Evolutionary conservation across 2,113 vertebrate genomes (phyloP).

Genomic region (Cynopterus brachyotis): DNA sequence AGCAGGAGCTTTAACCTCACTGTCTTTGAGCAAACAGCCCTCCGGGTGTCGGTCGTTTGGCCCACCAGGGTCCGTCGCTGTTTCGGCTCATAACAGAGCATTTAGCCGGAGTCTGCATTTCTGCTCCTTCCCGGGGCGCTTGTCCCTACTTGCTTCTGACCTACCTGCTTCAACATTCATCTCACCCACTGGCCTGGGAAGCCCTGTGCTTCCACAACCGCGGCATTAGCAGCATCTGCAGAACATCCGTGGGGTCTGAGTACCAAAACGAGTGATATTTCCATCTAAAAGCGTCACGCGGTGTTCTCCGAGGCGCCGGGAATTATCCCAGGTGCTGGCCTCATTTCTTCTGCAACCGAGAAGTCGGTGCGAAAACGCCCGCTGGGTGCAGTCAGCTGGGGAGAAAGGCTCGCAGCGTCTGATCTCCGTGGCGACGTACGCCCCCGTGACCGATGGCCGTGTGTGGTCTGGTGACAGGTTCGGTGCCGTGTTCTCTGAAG

Average conservation of each 20-base stretch:
- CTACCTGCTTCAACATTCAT: background rate
- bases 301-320: background rate
- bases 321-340: background rate
- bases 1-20: too few species aligned
- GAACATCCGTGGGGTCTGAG: background rate
- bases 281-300: too few species aligned
- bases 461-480: background rate
- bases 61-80: too few species aligned
- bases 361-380: background rate
- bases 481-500: background rate
- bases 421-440: background rate
- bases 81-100: background rate
- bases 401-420: background rate
- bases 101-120: background rate
- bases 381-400: background rate
- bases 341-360: background rate
- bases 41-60: rapidly evolving
- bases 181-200: background rate
- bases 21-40: background rate
- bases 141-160: background rate
- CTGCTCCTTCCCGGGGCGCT: background rate
- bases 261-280: background rate
- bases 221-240: background rate
- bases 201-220: background rate
- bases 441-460: background rate